Conservation (phyloP, 2,888 invertebrate species). For the Caenorhabditis panamensis region DNA sequence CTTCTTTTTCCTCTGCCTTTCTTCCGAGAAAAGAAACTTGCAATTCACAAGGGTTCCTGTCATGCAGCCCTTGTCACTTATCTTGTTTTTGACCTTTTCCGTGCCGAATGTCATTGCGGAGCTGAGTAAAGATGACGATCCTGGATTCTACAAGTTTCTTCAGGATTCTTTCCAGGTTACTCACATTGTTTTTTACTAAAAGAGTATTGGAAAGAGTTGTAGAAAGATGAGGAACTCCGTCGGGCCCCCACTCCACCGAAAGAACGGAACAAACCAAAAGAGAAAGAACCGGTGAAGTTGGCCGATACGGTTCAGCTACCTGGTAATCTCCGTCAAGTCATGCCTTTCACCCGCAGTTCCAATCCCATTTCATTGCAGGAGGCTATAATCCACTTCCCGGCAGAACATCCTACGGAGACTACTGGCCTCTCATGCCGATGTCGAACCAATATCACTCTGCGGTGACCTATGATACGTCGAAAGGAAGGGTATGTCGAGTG, state of each 20-base stretch:
- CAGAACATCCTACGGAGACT: slow-evolving; percentile 65
- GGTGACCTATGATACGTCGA: slow-evolving; percentile 64
- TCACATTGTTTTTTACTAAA: no score
- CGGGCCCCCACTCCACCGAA: slow-evolving; percentile 22
- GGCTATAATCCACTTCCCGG: slow-evolving; percentile 68
- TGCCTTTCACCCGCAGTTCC: no score
- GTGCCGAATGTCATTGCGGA: slow-evolving; percentile 4
- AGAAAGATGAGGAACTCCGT: slow-evolving; percentile 54
- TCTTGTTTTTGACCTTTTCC: not conserved
- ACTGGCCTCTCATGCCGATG: slow-evolving; percentile 68
- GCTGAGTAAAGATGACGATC: slow-evolving; percentile 32
- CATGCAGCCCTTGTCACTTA: slow-evolving; percentile 1
- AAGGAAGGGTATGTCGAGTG: slow-evolving; percentile 48
- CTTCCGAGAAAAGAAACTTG: slow-evolving; percentile 20
- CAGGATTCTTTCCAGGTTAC: slow-evolving; percentile 52
- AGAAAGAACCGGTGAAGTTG: slow-evolving; percentile 33
- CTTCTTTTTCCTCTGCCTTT: not conserved
- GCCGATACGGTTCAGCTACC: slow-evolving; percentile 55
- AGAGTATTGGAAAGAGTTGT: no score
- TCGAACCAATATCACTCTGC: slow-evolving; percentile 67
- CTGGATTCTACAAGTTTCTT: slow-evolving; percentile 46
- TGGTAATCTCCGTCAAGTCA: slow-evolving; percentile 17
- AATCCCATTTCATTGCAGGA: slow-evolving; percentile 30
- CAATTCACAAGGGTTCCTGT: slow-evolving; percentile 15
- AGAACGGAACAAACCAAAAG: slow-evolving; percentile 24